A percentile compares a stretch with the other conserved stretches of the same genome.
Conservation (phyloP, 1,140 invertebrate species). For the Nylanderia fulva region DNA sequence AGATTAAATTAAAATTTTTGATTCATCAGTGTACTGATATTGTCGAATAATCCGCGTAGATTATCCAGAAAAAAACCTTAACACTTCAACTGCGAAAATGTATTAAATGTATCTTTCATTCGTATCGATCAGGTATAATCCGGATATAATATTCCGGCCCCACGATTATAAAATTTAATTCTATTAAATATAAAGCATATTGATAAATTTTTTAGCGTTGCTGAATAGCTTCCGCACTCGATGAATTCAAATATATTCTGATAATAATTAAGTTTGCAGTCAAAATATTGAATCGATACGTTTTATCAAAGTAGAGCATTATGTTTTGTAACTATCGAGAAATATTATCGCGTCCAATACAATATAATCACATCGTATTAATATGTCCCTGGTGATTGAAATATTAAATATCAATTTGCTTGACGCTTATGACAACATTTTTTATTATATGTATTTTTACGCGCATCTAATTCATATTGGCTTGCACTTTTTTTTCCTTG, state of each 20-base stretch:
- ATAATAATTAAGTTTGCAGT: background rate
- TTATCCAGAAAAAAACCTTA: background rate
- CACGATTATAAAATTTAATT: too few relatives aligned
- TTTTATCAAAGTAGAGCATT: background rate
- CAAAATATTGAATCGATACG: slow-evolving; percentile 4
- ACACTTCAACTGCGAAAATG: background rate
- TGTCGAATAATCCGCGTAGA: background rate
- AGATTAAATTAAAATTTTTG: background rate
- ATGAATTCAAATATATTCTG: slow-evolving; percentile 1
- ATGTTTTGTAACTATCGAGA: background rate
- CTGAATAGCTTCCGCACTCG: background rate
- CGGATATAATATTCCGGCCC: background rate
- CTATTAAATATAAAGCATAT: background rate
- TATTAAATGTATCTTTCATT: slow-evolving; percentile 17
- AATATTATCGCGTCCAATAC: background rate
- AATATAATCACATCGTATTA: background rate
- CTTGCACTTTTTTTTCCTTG: background rate
- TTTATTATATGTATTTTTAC: background rate
- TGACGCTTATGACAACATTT: background rate
- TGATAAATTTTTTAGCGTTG: slow-evolving; percentile 27
- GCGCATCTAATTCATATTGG: background rate
- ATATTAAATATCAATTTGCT: background rate
- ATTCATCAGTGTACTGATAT: background rate
- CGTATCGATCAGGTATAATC: background rate
- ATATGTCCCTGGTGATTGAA: background rate